These are phyloP conservation scores for Siphlonurus alternatus DNA, from an alignment of 2,888 invertebrate species.

Conservation along the genomic window DNA sequence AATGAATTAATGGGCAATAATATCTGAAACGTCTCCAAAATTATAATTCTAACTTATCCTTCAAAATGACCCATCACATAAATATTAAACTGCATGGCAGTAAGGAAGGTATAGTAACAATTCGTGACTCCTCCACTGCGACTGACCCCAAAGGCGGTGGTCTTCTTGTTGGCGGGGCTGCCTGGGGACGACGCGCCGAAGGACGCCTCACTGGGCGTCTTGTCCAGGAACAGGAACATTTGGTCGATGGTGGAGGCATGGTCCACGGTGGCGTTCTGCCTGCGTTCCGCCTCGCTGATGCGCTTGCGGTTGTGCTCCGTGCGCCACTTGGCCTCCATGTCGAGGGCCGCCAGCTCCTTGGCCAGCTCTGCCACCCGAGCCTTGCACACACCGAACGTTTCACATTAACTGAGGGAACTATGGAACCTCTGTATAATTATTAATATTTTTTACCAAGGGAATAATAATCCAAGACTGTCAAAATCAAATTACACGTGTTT, in stretches of 20 bases:
- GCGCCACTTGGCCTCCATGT: constrained; percentile 20
- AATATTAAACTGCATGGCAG: too few species aligned
- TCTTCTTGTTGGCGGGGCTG: constrained; percentile 13
- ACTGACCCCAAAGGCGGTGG: constrained; percentile 35
- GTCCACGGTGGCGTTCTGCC: not conserved
- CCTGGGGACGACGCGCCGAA: not conserved
- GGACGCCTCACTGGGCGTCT: constrained; percentile 23
- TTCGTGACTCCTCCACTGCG: too few species aligned
- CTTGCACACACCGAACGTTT: too few species aligned
- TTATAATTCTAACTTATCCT: constrained; percentile 15
- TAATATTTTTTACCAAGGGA: too few species aligned
- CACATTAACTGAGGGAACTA: too few species aligned
- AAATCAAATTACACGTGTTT: too few species aligned
- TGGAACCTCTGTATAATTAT: too few species aligned
- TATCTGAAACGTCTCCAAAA: not conserved
- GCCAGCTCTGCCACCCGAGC: constrained; percentile 48
- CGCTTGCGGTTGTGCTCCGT: not conserved
- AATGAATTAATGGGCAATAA: too few species aligned
- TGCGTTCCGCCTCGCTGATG: not conserved
- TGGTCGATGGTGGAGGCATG: constrained; percentile 41
- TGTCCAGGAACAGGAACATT: constrained; percentile 50
- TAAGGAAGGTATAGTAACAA: too few species aligned
- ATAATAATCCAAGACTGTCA: too few species aligned
- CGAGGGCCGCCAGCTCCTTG: constrained; percentile 35
- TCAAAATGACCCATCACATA: too few species aligned